Evolutionary conservation across 2,113 vertebrate species (phyloP), one percentile per base, ranked within the genome.

Genomic region (Callaeas wilsoni): DNA sequence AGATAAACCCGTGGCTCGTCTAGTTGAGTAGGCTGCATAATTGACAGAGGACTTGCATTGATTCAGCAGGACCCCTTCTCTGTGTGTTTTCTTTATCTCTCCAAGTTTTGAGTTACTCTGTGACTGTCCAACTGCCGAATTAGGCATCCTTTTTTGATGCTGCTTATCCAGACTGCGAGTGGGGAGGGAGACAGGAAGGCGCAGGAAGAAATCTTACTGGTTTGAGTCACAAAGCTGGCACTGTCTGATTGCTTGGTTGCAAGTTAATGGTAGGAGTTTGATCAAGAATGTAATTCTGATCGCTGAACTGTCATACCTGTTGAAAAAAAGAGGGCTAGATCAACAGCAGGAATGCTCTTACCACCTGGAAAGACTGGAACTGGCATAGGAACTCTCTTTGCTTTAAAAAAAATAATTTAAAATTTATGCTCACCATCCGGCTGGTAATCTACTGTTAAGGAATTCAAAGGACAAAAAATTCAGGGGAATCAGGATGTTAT

Each of bases 231-330:
- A 97, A 96, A 97, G 96, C 94, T 97, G 97, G 95, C 92, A 96
- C 87, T 97, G 97, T 94, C 96, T 97, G 96, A 96, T 92, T 96
- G 96, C 97, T 94, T 97, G 96, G 96, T 87, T 92, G 95, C 96
- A 97, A 97, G 96, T 97, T 97, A 97, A 97, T 97, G 95, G 96
- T 96, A 96, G 97, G 95, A 96, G 96, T 97, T 97, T 96, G 97
- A 97, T 97, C 97, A 97, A 97, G 97, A 97, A 97, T 97, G 96
- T 97, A 97, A 97, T 96, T 96, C 93, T 97, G 96, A 97, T 96
- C 76, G 95, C 93, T 97, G 96, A 96, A 97, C 78, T 97, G 96
- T 63, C 97, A 97, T 87, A 97, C 96, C 97, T 97, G 97, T 97
- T 97, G 97, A 70, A 95, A 97, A 97, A 97, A 97, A 97, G 93